Evolutionary conservation across 2,888 invertebrate species (phyloP), one percentile per base, ranked within the genome.

Genomic region (Pristionchus entomophagus): DNA sequence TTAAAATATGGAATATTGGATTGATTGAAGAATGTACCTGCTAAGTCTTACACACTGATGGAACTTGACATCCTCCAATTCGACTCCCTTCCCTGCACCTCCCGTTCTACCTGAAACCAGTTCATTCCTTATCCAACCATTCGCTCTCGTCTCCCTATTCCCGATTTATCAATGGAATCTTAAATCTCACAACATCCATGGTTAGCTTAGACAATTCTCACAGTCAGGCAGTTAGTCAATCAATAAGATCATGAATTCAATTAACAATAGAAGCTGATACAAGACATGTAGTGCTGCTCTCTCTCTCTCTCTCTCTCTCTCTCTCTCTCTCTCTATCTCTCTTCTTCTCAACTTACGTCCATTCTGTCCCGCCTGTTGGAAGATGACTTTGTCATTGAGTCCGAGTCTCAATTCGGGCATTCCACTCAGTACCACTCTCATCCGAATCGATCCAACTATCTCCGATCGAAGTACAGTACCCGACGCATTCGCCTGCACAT

Each of bases 371-470:
- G 85, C 85, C 56, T 85, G 85, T 94, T 99, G 98, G 94, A 99
- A 99, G 1, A 99, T 95, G 5, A 99, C 95, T 95, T 99, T 99
- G 94, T 99, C 99, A 94, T 99, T 99, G 2, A 99, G 95, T 0
- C 99, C 99, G 38, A 99, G 95, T 78, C 99, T 95, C 85, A 99
- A 94, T 94, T 99, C 99, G 0, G 99, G 99, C 99, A 99, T 99
- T 17, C 99, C 99, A 12, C 97, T 97, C 53, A 99, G 94, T 94
- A 98, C 99, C 0, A 99, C 99, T 89, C 99, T 95, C 99, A 99
- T 99, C 95, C 98, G 98, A 86, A 99, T 97, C 86, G 97, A 97
- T 84, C 99, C 99, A 26, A 99, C 98, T 91, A 99, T 99, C 95
- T 99, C 99, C 94, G 97, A 98, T 83, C 98, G 96, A 85, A 99